phyloP scores from a whole-genome alignment of 1,140 invertebrate genomes.

The Heliconius hewitsoni region DNA sequence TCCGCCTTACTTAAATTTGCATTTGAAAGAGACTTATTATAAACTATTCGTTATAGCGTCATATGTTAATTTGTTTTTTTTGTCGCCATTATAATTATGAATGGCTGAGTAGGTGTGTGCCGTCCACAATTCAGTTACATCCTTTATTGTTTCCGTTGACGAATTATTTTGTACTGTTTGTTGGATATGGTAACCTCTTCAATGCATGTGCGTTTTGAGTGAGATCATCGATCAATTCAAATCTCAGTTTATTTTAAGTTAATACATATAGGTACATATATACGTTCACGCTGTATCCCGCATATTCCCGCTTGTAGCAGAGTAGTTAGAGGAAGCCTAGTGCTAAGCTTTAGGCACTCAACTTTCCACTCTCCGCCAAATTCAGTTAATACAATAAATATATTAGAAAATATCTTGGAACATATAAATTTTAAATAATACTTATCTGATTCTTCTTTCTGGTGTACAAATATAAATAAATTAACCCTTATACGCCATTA shows the following conservation, averaged over 20 bases:
- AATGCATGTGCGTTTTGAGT: not conserved
- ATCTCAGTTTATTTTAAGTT: not conserved
- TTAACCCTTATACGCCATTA: too few species aligned
- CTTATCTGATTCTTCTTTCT: too few species aligned
- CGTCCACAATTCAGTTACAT: constrained; percentile 28
- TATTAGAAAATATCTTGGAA: too few species aligned
- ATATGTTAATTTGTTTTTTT: constrained; percentile 20
- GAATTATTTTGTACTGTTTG: constrained; percentile 16
- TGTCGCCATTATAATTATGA: constrained; percentile 21
- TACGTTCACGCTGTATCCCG: too few species aligned
- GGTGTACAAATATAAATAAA: too few species aligned
- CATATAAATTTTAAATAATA: too few species aligned
- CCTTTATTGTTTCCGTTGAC: constrained; percentile 35
- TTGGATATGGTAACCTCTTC: not conserved
- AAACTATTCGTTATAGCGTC: not conserved
- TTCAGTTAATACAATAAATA: too few species aligned
- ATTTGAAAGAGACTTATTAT: constrained; percentile 5
- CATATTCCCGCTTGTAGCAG: too few species aligned
- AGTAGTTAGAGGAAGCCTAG: too few species aligned
- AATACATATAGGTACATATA: too few species aligned
- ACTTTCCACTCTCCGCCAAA: too few species aligned
- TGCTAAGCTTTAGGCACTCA: too few species aligned
- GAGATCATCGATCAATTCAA: constrained; percentile 3
- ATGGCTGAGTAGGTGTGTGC: constrained; percentile 19
- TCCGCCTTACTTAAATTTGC: not conserved